These are phyloP conservation scores for Germaria angustata DNA, from an alignment of 2,888 invertebrate species.

Conservation along the genomic window DNA sequence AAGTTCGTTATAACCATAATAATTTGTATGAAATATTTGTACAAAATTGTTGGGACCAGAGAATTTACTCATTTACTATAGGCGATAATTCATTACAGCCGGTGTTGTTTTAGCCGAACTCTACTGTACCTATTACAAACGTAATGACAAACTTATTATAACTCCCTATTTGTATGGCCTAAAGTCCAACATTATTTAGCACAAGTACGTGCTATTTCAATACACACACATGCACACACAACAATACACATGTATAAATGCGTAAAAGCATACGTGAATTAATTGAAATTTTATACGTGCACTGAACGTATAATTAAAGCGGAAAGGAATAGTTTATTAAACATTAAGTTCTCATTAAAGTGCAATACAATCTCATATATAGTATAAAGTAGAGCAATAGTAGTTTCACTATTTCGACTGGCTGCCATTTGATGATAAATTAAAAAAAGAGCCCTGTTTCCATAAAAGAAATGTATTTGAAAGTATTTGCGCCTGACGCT, in stretches of 20 bases:
- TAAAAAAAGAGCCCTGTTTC: no score
- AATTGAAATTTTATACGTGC: constrained; percentile 39
- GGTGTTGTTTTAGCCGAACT: no score
- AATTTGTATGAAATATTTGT: no score
- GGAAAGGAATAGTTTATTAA: constrained; percentile 26
- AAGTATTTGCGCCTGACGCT: no score
- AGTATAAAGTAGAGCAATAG: background rate
- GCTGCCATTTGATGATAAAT: no score
- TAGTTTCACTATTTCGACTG: no score
- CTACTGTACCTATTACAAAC: no score
- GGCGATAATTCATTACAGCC: no score
- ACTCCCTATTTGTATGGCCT: background rate
- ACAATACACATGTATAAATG: background rate
- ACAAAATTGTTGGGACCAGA: no score
- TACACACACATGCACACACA: background rate
- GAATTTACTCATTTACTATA: no score
- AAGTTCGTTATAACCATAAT: no score
- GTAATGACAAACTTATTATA: background rate
- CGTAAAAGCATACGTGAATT: constrained; percentile 22
- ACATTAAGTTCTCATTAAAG: constrained; percentile 19
- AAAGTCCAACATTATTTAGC: background rate
- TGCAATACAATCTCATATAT: background rate
- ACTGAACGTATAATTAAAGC: constrained; percentile 20
- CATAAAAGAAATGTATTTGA: no score
- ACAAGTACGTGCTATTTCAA: background rate